Conservation (phyloP, 2,113 vertebrate species). For the Carassius carassius region DNA sequence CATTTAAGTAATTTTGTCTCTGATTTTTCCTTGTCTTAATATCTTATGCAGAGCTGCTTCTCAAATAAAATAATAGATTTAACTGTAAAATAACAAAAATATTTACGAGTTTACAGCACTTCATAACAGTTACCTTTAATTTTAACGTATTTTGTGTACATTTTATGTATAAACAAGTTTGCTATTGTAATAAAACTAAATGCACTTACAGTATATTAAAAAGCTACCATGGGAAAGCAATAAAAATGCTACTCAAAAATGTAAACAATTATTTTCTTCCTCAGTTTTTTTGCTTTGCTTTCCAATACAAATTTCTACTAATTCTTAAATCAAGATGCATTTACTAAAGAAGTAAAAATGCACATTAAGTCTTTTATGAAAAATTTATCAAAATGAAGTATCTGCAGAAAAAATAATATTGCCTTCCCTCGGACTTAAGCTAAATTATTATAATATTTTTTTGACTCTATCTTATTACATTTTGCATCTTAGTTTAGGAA, state of each 20-base stretch:
- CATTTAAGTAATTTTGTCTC: too few species aligned
- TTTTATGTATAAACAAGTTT: too few species aligned
- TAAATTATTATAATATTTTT: too few species aligned
- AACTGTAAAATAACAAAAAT: too few species aligned
- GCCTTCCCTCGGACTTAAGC: too few species aligned
- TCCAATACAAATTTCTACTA: background rate
- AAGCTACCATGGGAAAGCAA: background rate
- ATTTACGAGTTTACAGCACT: background rate
- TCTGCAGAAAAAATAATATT: too few species aligned
- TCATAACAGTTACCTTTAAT: background rate
- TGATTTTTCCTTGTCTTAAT: background rate
- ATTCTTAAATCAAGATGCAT: background rate
- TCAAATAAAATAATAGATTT: background rate
- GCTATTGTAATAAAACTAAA: background rate
- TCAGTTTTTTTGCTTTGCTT: background rate
- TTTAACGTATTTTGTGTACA: background rate
- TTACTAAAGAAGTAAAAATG: background rate
- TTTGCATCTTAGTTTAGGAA: background rate
- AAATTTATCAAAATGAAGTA: background rate
- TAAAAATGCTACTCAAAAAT: background rate
- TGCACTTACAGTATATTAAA: background rate
- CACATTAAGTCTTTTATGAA: too few species aligned
- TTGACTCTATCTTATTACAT: background rate
- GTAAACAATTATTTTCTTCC: background rate
- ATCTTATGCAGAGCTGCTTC: background rate